Base-by-base conservation (phyloP, 1,140 invertebrate species). In the Tyrophagus putrescentiae region DNA sequence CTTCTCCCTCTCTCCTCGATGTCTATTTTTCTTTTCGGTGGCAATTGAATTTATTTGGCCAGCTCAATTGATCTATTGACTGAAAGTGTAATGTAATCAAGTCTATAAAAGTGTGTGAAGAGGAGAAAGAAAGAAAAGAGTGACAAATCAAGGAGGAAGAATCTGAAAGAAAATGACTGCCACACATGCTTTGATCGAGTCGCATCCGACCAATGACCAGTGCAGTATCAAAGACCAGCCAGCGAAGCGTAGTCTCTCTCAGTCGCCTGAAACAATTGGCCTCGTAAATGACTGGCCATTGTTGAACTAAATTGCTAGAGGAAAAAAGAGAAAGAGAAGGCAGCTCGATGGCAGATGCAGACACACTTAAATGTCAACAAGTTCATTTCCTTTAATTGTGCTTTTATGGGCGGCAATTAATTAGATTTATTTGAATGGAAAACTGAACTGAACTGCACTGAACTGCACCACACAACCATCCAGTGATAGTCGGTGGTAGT, bases 371-470 rank as follows among this genome's bases (percentile, higher is more conserved):
- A 48, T 48, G 45, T 48, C 45, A 48, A 48, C 45, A 48, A 48
- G 45, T 48, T 48, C 45, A 48, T 48, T 48, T 48, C 45, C 45
- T 48, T 48, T 48, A 48, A 48, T 48, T 48, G 31, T 48, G 45
- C 45, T 18, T 48, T 48, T 48, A 48, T 48, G 45, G 45, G 21
- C 45, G n/a, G 45, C 45, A 48, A 48, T 48, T 48, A 48, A 48
- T 48, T 7, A 48, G 45, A 48, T 48, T 48, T 48, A 48, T 48
- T 48, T 48, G 45, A 48, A 48, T 48, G 45, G 45, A 21, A 48
- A n/a, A n/a, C n/a, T n/a, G n/a, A n/a, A n/a, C n/a, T n/a, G n/a
- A n/a, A n/a, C n/a, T n/a, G n/a, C n/a, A n/a, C n/a, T n/a, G n/a
- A n/a, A n/a, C n/a, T n/a, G n/a, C n/a, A n/a, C n/a, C 45, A 48